Conservation (phyloP, 1,140 invertebrate species). For the Heliconius himera region DNA sequence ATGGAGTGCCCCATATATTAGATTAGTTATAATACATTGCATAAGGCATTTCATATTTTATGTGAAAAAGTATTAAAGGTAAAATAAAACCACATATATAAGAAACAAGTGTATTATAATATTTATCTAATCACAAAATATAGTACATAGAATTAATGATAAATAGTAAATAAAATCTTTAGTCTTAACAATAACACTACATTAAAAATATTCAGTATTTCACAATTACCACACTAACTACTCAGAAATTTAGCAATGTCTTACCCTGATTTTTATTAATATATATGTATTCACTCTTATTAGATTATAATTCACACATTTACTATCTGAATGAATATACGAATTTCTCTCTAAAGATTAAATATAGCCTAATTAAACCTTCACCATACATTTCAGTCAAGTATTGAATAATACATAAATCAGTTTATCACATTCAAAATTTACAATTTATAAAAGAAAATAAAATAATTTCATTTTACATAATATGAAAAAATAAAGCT, state of each 20-base stretch:
- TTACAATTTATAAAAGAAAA: not conserved
- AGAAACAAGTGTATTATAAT: constrained; percentile 31
- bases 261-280: constrained; percentile 25
- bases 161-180: constrained; percentile 34
- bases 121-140: constrained; percentile 22
- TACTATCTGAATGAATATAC: not conserved
- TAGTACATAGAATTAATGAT: constrained; percentile 24
- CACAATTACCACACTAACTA: constrained; percentile 15
- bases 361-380: not conserved
- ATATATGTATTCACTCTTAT: not conserved
- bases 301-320: not conserved
- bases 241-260: constrained; percentile 20
- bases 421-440: constrained; percentile 8
- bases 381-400: constrained; percentile 10
- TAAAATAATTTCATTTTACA: not conserved
- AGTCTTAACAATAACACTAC: constrained; percentile 33
- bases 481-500: not conserved
- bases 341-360: not conserved
- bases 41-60: too few relatives aligned
- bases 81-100: constrained; percentile 16
- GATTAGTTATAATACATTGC: too few relatives aligned
- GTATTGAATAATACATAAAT: constrained; percentile 10
- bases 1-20: too few relatives aligned
- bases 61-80: not conserved
- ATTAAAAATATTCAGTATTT: constrained; percentile 27